Evolutionary conservation across 2,888 invertebrate species (phyloP).

Genomic region (Linnaemya vulpina): DNA sequence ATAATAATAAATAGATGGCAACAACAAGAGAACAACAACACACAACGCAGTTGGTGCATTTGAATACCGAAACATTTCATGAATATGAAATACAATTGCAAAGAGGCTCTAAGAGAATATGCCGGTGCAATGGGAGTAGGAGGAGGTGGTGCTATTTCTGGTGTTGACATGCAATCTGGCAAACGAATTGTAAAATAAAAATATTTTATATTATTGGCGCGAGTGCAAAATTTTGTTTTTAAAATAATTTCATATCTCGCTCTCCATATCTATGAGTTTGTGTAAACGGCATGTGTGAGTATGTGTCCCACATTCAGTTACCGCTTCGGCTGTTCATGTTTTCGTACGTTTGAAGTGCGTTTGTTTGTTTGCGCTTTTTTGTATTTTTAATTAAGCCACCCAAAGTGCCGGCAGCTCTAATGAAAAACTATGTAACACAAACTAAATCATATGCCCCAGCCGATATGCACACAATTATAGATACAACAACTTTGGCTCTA

Average conservation of each 20-base stretch:
- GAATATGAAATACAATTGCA: slow-evolving; percentile 63
- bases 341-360: slow-evolving; percentile 42
- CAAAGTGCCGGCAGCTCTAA: slow-evolving; percentile 70
- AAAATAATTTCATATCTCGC: slow-evolving; percentile 44
- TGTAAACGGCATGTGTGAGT: slow-evolving; percentile 7
- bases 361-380: slow-evolving; percentile 28
- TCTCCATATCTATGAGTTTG: slow-evolving; percentile 6
- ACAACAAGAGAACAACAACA: slow-evolving; percentile 30
- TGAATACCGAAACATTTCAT: slow-evolving; percentile 58
- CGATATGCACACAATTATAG: not conserved
- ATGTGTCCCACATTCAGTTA: slow-evolving; percentile 63
- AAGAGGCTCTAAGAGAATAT: not conserved
- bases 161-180: slow-evolving; percentile 67
- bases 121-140: not conserved
- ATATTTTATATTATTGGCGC: slow-evolving; percentile 58
- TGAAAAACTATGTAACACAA: slow-evolving; percentile 19
- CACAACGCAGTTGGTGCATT: slow-evolving; percentile 52
- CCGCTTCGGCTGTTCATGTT: not conserved
- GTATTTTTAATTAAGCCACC: slow-evolving; percentile 71
- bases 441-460: not conserved
- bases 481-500: not conserved
- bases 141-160: slow-evolving; percentile 36
- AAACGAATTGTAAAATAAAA: slow-evolving; percentile 5
- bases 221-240: slow-evolving; percentile 59
- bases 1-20: slow-evolving; percentile 48